phyloP scores from a whole-genome alignment of 2,797 vertebrate genomes.

The Hipposideros larvatus region DNA sequence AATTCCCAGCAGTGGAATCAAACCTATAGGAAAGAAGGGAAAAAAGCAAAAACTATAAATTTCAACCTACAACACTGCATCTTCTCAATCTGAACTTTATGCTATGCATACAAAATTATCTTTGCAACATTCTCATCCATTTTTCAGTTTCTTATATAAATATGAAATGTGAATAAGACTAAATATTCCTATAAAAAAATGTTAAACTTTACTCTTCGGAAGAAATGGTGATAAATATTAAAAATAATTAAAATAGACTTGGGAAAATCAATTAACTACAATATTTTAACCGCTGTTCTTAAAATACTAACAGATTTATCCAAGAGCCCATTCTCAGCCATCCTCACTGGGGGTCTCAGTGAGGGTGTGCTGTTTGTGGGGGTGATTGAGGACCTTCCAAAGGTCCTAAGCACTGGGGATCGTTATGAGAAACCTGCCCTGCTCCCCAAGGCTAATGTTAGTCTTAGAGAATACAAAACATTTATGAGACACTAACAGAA shows the following conservation, averaged over 20 bases:
- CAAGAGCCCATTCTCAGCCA: background rate
- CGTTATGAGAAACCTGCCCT: background rate
- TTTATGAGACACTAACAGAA: background rate
- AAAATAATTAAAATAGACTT: background rate
- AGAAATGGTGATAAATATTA: slow-evolving; percentile 14
- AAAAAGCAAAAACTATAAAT: background rate
- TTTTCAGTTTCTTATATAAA: background rate
- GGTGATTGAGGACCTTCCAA: background rate
- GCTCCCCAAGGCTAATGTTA: background rate
- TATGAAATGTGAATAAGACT: background rate
- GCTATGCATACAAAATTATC: background rate
- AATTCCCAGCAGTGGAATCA: slow-evolving; percentile 96
- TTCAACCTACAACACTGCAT: background rate
- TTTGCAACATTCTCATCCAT: background rate
- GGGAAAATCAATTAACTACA: slow-evolving; percentile 21
- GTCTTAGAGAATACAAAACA: background rate
- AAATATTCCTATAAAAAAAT: background rate
- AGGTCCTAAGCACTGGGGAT: background rate
- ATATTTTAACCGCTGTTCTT: background rate
- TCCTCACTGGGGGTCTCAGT: background rate
- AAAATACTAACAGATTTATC: background rate
- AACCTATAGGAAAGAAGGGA: slow-evolving; percentile 88
- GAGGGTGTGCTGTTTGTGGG: background rate
- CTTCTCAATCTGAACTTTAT: background rate
- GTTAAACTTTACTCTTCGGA: slow-evolving; percentile 30